Conservation (phyloP, 2,888 invertebrate genomes). For the Suillia variegata region DNA sequence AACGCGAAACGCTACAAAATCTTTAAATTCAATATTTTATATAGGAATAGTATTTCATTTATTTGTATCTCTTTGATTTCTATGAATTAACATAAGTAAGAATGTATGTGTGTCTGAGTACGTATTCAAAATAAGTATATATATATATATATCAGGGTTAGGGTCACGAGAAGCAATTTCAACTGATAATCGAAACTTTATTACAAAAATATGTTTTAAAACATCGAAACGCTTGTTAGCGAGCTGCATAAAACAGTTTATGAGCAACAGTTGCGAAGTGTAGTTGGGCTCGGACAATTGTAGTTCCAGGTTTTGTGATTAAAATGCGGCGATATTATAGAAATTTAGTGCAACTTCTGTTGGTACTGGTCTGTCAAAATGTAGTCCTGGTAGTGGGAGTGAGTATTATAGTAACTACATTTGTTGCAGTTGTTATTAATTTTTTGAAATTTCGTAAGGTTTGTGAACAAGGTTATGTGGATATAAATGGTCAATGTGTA, state of each 20-base stretch:
- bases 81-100: too few relatives aligned
- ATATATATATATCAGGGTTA: not conserved
- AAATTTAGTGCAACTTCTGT: not conserved
- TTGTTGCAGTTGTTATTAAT: too few relatives aligned
- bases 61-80: too few relatives aligned
- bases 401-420: not conserved
- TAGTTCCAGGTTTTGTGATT: not conserved
- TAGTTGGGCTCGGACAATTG: not conserved
- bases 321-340: too few relatives aligned
- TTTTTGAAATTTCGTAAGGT: conserved; percentile 1
- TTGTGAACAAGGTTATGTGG: conserved; percentile 14
- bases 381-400: not conserved
- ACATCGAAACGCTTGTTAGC: not conserved
- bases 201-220: not conserved
- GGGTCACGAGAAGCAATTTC: not conserved
- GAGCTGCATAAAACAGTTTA: not conserved
- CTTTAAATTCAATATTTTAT: too few relatives aligned
- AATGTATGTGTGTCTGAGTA: too few relatives aligned
- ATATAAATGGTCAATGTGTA: conserved; percentile 14
- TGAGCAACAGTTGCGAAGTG: not conserved
- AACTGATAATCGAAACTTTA: not conserved
- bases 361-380: not conserved
- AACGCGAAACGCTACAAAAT: too few relatives aligned
- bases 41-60: too few relatives aligned
- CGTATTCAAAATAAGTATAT: too few relatives aligned